Evolutionary conservation across 1,140 invertebrate genomes (phyloP).

Genomic region (Parapsyche elsis): DNA sequence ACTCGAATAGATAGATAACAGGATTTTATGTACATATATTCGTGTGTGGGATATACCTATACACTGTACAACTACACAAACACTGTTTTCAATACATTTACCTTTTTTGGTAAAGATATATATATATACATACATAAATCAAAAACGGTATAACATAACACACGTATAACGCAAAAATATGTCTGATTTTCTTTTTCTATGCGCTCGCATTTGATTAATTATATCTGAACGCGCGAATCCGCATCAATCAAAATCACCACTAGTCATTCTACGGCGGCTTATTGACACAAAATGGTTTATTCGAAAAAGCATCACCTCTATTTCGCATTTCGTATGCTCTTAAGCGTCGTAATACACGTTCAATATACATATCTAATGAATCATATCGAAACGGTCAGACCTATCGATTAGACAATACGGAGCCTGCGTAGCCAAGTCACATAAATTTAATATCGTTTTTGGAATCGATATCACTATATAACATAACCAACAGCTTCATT

Average conservation of each 20-base stretch:
- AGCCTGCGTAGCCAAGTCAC: constrained; percentile 17
- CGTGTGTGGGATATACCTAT: too few relatives aligned
- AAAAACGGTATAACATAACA: neutral
- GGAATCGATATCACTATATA: constrained; percentile 3
- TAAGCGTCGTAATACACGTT: neutral
- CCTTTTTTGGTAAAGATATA: too few relatives aligned
- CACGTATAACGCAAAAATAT: neutral
- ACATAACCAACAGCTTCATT: constrained; percentile 6
- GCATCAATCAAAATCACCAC: constrained; percentile 15
- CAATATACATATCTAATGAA: neutral
- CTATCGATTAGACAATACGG: constrained; percentile 22
- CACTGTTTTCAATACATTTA: constrained; percentile 9
- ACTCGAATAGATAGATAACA: too few relatives aligned
- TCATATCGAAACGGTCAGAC: constrained; percentile 7
- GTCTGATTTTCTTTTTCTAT: neutral
- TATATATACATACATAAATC: constrained; percentile 5
- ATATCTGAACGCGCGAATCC: neutral
- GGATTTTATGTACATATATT: too few relatives aligned
- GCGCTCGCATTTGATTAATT: constrained; percentile 11
- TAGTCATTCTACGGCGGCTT: neutral
- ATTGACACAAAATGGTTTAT: neutral
- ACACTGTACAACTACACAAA: too few relatives aligned
- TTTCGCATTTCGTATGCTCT: neutral
- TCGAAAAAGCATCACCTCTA: neutral
- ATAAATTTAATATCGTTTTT: constrained; percentile 16